These are phyloP conservation scores for Megamerina dolium DNA, from an alignment of 2,888 invertebrate genomes.

Conservation along the genomic window DNA sequence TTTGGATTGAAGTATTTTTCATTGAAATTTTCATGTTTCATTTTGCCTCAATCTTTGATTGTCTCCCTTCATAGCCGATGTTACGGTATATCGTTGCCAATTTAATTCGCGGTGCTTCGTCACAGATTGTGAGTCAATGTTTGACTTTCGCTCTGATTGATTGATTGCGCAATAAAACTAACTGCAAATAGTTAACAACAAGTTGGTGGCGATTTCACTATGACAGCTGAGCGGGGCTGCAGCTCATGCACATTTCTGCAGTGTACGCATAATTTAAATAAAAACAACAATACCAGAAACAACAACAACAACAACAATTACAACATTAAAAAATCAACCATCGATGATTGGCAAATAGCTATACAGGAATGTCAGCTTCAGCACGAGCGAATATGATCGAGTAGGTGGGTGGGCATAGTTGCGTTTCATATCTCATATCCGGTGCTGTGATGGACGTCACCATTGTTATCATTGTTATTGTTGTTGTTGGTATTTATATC, in stretches of 20 bases:
- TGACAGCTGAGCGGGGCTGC: neutral
- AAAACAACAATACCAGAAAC: too few species aligned
- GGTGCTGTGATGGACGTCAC: too few species aligned
- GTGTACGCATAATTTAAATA: slow-evolving; percentile 31
- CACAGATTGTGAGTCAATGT: slow-evolving; percentile 44
- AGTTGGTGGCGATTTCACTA: neutral
- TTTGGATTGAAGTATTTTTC: too few species aligned
- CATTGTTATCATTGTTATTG: too few species aligned
- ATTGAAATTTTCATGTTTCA: too few species aligned
- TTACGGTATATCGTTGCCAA: too few species aligned
- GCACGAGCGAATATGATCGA: neutral
- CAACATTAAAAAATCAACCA: neutral
- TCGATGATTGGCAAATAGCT: neutral
- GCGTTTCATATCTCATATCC: too few species aligned
- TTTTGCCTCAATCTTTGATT: too few species aligned
- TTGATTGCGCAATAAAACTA: slow-evolving; percentile 43
- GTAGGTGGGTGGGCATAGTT: too few species aligned
- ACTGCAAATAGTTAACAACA: slow-evolving; percentile 22
- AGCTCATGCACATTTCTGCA: slow-evolving; percentile 24
- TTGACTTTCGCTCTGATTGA: slow-evolving; percentile 47
- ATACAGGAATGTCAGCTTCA: neutral
- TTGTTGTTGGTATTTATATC: too few species aligned
- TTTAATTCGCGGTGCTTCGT: slow-evolving; percentile 39
- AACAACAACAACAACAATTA: slow-evolving; percentile 12
- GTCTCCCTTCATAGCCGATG: too few species aligned